Conservation (phyloP, 2,888 invertebrate species). For the Aphidius colemani region DNA sequence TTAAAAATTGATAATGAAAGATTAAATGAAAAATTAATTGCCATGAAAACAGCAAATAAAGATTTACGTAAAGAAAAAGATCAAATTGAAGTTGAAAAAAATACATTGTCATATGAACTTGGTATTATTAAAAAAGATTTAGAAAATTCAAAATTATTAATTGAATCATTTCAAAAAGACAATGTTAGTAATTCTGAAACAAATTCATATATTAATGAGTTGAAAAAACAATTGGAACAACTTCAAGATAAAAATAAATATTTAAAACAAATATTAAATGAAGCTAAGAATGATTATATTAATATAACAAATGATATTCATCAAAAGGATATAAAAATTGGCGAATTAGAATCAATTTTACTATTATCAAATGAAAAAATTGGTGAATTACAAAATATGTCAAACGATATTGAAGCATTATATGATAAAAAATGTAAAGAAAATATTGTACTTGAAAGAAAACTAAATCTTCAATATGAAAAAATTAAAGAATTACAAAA, state of each 20-base stretch:
- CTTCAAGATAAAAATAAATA: slow-evolving; percentile 47
- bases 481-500: slow-evolving; percentile 23
- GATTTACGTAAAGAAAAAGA: slow-evolving; percentile 43
- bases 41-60: slow-evolving; percentile 40
- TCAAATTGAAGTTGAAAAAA: slow-evolving; percentile 41
- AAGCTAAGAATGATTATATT: slow-evolving; percentile 55
- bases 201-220: slow-evolving; percentile 39
- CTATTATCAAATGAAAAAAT: slow-evolving; percentile 24
- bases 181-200: slow-evolving; percentile 34
- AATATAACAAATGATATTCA: slow-evolving; percentile 39
- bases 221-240: slow-evolving; percentile 41
- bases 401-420: slow-evolving; percentile 43
- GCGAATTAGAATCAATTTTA: slow-evolving; percentile 28
- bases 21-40: slow-evolving; percentile 41
- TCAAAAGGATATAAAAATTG: slow-evolving; percentile 34
- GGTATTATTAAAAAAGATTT: slow-evolving; percentile 43
- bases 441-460: slow-evolving; percentile 8
- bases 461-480: slow-evolving; percentile 24
- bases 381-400: slow-evolving; percentile 45
- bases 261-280: slow-evolving; percentile 49
- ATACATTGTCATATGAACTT: slow-evolving; percentile 44
- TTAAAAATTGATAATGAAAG: slow-evolving; percentile 40
- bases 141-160: slow-evolving; percentile 39
- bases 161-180: slow-evolving; percentile 42
- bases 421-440: slow-evolving; percentile 44